Evolutionary conservation across 2,888 invertebrate species (phyloP), one percentile per base, ranked within the genome.

Genomic region (Isotomurus palustris): DNA sequence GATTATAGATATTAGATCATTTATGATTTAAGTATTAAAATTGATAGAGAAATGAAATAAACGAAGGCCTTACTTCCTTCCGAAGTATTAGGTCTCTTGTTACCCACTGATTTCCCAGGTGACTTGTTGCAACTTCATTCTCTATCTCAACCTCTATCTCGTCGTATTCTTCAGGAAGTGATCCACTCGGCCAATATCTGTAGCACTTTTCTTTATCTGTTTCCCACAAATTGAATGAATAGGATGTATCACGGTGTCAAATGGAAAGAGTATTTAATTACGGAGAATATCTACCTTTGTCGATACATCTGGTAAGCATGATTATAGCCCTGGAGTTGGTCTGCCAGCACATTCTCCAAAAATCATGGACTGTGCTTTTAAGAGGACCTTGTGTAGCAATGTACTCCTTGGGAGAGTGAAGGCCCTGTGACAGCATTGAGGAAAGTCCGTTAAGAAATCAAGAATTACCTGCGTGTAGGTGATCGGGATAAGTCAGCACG

Each of bases 331-430:
- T 84, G 54, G 91, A 88, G 75, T 94, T 93, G 68, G 93, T 93
- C 78, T 99, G 97, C 96, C 97, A 99, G 73, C 90, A 87, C 93
- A 95, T 95, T 72, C 96, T 84, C 97, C 99, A 99, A 80, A 97
- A 97, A 78, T 97, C 96, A 76, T 97, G 96, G 58, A 94, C 82
- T 2, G 99, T 99, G 64, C 91, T 90, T 76, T 94, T 94, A 72
- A 99, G 79, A 27, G 97, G 96, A 29, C 97, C 99, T 79, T 97
- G 94, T 0, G 96, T 95, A 21, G 96, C 97, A 72, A 99, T 90
- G 78, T 96, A 99, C 79, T 99, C 97, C 38, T 96, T 80, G 10
- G 94, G 94, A 35, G 94, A 94, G 78, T 88, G 91, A 78, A 88
- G 90, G 2, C 93, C 93, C 86, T 87, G 69, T 12, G 72, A 8